A percentile compares a stretch with the other conserved stretches of the same genome.
These are phyloP conservation scores for Cheirogaleus medius DNA, from an alignment of 2,113 vertebrate species.

Conservation along the genomic window DNA sequence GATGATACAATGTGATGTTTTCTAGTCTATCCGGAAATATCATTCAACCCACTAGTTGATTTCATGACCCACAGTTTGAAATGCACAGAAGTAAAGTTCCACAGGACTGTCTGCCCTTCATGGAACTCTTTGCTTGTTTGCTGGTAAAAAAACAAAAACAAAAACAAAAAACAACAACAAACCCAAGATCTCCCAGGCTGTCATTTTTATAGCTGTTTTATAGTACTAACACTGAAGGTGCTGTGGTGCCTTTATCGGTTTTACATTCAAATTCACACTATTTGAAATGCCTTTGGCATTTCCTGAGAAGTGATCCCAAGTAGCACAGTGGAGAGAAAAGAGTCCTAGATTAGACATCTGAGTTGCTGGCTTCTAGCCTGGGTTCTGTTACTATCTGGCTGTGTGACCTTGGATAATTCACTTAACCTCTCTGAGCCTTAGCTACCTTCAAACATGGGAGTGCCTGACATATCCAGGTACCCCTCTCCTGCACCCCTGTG, in stretches of 20 bases:
- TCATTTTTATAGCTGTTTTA: neutral
- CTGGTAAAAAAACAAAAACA: neutral
- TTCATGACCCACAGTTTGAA: neutral
- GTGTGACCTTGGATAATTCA: neutral
- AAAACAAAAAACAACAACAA: neutral
- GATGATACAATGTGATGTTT: neutral
- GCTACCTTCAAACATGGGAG: neutral
- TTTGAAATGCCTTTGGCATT: neutral
- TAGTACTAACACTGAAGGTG: rapidly evolving
- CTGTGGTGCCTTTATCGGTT: neutral
- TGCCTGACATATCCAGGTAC: neutral
- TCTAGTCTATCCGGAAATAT: neutral
- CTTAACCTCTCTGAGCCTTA: neutral
- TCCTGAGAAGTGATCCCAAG: neutral
- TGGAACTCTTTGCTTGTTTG: neutral
- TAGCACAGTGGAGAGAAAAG: neutral
- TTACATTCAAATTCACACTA: neutral
- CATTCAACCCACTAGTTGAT: neutral
- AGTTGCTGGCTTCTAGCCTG: neutral
- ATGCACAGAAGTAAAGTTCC: neutral
- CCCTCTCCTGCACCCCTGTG: neutral
- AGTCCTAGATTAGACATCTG: neutral
- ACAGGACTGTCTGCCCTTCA: neutral
- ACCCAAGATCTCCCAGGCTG: neutral
- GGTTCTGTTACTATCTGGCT: neutral